Base-by-base conservation (phyloP, 2,888 invertebrate genomes). In the Tuberolachnus salignus region DNA sequence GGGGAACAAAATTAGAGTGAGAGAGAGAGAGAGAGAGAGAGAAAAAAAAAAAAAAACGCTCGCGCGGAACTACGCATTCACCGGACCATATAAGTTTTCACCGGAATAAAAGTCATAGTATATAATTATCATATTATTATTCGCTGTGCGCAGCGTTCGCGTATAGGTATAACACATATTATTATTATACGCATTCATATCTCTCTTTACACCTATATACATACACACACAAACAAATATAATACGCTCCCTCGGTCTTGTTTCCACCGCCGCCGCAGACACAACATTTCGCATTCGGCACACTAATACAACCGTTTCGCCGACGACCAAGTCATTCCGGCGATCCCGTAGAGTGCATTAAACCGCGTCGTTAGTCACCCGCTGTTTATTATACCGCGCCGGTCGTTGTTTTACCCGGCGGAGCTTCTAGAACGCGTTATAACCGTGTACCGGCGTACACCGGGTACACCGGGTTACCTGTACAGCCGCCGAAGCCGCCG, bases 301-400 rank as follows among this genome's bases (percentile, higher is more conserved):
- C 72, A 72, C 72, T 49, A 59, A 71, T 46, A n/a, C n/a, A 72
- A 59, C 71, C 59, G 71, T 72, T 71, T 71, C 42, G 8, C 46
- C 16, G 51, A 53, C 10, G 13, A 46, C 49, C 44, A 19, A 72
- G 61, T 72, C 72, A 61, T 61, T 59, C 72, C 72, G 46, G 26
- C n/a, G 34, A 55, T 55, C 55, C 46, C 26, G n/a, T 59, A 23
- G 71, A 72, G 72, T 72, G 72, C 72, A 49, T 72, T 72, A 72
- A 72, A 72, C 72, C 11, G 21, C 21, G 19, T 53, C 19, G 49
- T 9, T 21, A 44, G 63, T 26, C 67, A 26, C 67, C 67, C 49
- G 64, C 63, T 13, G 63, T 19, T 44, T 23, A 13, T 46, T 46
- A 10, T 46, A 46, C 46, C 46, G 46, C 46, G 10, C 13, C 46